Evolutionary conservation across 2,888 invertebrate genomes (phyloP).

Genomic region (Antheraea assamensis): DNA sequence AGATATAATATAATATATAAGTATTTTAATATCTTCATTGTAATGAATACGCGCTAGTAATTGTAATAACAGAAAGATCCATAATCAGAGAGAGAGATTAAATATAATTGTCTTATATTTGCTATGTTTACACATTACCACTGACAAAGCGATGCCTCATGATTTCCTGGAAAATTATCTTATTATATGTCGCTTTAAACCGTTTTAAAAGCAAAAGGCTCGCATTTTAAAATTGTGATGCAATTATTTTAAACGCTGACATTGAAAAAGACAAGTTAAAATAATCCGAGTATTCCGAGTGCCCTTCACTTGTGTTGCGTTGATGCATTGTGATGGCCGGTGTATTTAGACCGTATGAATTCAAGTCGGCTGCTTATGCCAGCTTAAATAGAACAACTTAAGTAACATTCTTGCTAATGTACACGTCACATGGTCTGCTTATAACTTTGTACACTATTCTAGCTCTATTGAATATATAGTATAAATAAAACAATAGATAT

Average conservation of each 20-base stretch:
- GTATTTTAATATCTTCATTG: neutral
- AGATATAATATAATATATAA: neutral
- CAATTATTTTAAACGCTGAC: conserved; percentile 82
- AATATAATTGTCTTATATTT: conserved; percentile 21
- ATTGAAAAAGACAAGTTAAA: conserved; percentile 82
- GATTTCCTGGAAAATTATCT: conserved; percentile 77
- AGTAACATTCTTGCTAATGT: conserved; percentile 38
- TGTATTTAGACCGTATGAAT: conserved; percentile 75
- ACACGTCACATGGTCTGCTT: conserved; percentile 26
- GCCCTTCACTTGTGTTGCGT: conserved; percentile 76
- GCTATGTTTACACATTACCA: conserved; percentile 30
- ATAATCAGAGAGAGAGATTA: conserved; percentile 11
- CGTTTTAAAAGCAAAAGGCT: conserved; percentile 76
- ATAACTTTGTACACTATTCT: conserved; percentile 3
- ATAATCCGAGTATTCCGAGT: conserved; percentile 79
- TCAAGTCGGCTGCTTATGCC: conserved; percentile 57
- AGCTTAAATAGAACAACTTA: conserved; percentile 51
- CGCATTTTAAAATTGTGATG: conserved; percentile 81
- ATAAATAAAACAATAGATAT: neutral
- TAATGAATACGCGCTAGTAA: neutral
- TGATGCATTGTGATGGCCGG: conserved; percentile 79
- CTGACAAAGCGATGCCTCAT: conserved; percentile 60
- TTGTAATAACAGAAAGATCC: neutral
- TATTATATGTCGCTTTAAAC: conserved; percentile 71
- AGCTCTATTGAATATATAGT: neutral